Base-by-base conservation (phyloP, 2,888 invertebrate genomes). In the Ormia ochracea region DNA sequence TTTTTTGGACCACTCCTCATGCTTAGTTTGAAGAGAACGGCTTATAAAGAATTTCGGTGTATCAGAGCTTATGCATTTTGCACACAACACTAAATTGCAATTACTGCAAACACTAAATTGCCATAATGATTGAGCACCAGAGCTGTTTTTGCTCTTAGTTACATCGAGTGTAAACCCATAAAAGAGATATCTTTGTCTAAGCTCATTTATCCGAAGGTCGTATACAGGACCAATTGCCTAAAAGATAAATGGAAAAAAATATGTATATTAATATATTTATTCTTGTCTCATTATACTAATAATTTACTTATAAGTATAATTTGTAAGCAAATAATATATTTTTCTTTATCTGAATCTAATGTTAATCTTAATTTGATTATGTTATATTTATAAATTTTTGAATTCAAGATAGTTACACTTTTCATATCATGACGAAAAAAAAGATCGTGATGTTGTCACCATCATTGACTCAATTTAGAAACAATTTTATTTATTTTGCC, bases 1-100 rank as follows among this genome's bases (percentile, higher is more conserved):
- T 81, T 94, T 89, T 85, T 90, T 91, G 50, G 91, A 90, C 83
- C 95, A 90, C 84, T 91, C 91, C 78, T 93, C 92, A 82, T 90
- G 88, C 85, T 91, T 92, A 80, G 91, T 92, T 58, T 87, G 52
- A 76, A 90, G 84, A 58, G 84, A 82, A 68, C 84, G 82, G 82
- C 89, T 88, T 21, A 89, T 83, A 70, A 89, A 83, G 85, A 84
- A 88, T 69, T 82, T 74, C 65, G 82, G 82, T 33, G 78, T 43
- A 56, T 36, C 59, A n/a, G 12, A 23, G 14, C 63, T 69, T 19
- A 85, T 36, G 10, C 83, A 83, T 72, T 87, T 88, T 69, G 87
- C 88, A 83, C 85, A 88, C 48, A 89, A 81, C 56, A 87, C 87
- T 69, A 83, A 83, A 82, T 86, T 86, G 83, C 90, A 90, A 78